Evolutionary conservation across 2,113 vertebrate genomes (phyloP).

Genomic region (Mungos mungo): DNA sequence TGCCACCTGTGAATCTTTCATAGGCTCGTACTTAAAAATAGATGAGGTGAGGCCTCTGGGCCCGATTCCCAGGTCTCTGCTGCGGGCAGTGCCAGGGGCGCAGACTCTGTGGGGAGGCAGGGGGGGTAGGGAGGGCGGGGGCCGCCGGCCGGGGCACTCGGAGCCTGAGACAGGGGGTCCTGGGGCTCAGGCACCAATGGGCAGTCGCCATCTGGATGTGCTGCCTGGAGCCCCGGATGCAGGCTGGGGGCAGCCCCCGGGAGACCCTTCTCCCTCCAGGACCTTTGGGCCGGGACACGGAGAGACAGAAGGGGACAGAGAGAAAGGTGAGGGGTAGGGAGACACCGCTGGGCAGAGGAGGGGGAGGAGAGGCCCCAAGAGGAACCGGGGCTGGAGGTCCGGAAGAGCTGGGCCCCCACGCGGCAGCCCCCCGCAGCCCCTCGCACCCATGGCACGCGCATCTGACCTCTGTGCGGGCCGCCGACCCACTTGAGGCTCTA

Average conservation of each 20-base stretch:
- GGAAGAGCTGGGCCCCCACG: not conserved
- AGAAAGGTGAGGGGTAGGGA: fast-evolving
- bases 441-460: fast-evolving
- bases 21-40: slow-evolving; percentile 64
- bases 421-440: fast-evolving
- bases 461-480: not conserved
- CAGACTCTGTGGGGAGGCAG: not conserved
- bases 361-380: too few relatives aligned
- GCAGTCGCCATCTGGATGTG: not conserved
- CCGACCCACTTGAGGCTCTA: not conserved
- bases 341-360: fast-evolving
- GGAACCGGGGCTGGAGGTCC: not conserved
- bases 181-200: fast-evolving
- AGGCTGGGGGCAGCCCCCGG: fast-evolving
- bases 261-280: not conserved
- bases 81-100: not conserved
- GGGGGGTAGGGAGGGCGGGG: not conserved
- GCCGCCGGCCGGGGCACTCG: fast-evolving
- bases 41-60: slow-evolving; percentile 4
- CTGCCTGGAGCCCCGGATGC: fast-evolving
- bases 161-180: not conserved
- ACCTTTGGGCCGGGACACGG: too few relatives aligned
- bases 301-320: not conserved
- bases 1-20: slow-evolving; percentile 59
- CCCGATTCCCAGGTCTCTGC: not conserved